A percentile compares a stretch with the other conserved stretches of the same genome.
These are phyloP conservation scores for Alectoris magna DNA, from an alignment of 2,797 vertebrate genomes.

Conservation along the genomic window DNA sequence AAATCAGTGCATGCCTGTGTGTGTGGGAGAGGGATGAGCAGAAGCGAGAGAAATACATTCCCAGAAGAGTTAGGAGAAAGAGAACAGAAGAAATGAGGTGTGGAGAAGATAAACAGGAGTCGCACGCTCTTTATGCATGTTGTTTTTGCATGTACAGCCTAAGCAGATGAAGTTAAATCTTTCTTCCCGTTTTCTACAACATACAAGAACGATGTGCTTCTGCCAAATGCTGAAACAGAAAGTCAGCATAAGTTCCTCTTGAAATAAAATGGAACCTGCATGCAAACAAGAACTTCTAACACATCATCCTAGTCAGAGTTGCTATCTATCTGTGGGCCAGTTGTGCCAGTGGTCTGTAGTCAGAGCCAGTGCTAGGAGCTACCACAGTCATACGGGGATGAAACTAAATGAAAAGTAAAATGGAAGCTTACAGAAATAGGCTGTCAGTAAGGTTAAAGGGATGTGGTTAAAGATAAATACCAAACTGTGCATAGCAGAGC, in stretches of 20 bases:
- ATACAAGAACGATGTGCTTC: background rate
- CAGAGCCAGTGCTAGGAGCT: background rate
- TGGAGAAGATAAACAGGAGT: slow-evolving; percentile 30
- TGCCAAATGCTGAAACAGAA: slow-evolving; percentile 24
- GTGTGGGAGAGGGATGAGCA: slow-evolving; percentile 24
- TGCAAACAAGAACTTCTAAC: slow-evolving; percentile 2
- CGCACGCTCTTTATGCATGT: background rate
- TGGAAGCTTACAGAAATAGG: slow-evolving; percentile 19
- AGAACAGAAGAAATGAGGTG: slow-evolving; percentile 28
- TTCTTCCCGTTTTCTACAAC: slow-evolving; percentile 41
- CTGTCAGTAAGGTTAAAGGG: slow-evolving; percentile 12
- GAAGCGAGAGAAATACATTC: background rate
- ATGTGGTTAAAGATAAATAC: slow-evolving; percentile 31
- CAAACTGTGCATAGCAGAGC: slow-evolving; percentile 3
- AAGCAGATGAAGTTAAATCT: slow-evolving; percentile 15
- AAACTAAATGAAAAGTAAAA: slow-evolving; percentile 12
- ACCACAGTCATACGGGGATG: background rate
- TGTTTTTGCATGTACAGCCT: slow-evolving; percentile 4
- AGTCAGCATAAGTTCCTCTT: background rate
- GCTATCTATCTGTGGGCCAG: background rate
- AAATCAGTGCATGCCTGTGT: slow-evolving; percentile 55
- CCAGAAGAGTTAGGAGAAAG: slow-evolving; percentile 18
- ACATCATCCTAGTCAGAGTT: background rate
- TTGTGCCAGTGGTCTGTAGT: background rate
- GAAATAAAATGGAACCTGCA: slow-evolving; percentile 14